These are phyloP conservation scores for Sinocyclocheilus anshuiensis DNA, from an alignment of 2,113 vertebrate genomes.

Conservation along the genomic window DNA sequence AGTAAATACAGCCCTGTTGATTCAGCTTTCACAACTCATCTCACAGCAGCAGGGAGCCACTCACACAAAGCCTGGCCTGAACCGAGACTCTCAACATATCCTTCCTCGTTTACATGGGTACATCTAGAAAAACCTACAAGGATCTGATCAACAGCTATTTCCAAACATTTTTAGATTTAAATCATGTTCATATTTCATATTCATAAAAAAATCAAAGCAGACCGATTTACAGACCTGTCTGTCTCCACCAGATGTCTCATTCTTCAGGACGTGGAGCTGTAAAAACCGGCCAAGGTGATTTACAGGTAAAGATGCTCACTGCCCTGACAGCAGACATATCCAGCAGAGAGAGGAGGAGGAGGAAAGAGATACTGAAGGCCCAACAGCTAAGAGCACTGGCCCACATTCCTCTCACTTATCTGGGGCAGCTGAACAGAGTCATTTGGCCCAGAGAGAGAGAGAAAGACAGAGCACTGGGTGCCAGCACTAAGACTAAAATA, in stretches of 20 bases:
- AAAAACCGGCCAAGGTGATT: slow-evolving; percentile 16
- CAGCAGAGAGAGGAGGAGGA: background rate
- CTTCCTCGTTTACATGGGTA: background rate
- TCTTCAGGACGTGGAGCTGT: background rate
- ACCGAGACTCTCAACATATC: background rate
- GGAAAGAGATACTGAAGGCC: slow-evolving; percentile 51
- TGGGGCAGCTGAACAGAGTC: slow-evolving; percentile 60
- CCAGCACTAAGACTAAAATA: slow-evolving; percentile 65
- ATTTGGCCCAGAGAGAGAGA: slow-evolving; percentile 51
- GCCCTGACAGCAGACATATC: slow-evolving; percentile 1
- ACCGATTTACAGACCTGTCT: slow-evolving; percentile 25
- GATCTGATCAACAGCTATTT: background rate
- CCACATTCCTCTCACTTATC: slow-evolving; percentile 67
- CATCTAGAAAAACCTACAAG: background rate
- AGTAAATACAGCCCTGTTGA: slow-evolving; percentile 53
- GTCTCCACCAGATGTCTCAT: background rate
- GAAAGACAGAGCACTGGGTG: slow-evolving; percentile 36
- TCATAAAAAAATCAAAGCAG: background rate
- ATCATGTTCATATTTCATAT: background rate
- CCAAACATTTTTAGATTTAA: background rate
- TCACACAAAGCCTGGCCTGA: slow-evolving; percentile 1
- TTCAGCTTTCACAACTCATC: slow-evolving; percentile 53
- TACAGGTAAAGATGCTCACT: slow-evolving; percentile 15
- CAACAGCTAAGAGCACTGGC: slow-evolving; percentile 49
- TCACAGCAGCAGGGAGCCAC: slow-evolving; percentile 32